A percentile compares a stretch with the other conserved stretches of the same genome.
These are phyloP conservation scores for Diabrotica balteata DNA, from an alignment of 2,888 invertebrate species.

Conservation along the genomic window DNA sequence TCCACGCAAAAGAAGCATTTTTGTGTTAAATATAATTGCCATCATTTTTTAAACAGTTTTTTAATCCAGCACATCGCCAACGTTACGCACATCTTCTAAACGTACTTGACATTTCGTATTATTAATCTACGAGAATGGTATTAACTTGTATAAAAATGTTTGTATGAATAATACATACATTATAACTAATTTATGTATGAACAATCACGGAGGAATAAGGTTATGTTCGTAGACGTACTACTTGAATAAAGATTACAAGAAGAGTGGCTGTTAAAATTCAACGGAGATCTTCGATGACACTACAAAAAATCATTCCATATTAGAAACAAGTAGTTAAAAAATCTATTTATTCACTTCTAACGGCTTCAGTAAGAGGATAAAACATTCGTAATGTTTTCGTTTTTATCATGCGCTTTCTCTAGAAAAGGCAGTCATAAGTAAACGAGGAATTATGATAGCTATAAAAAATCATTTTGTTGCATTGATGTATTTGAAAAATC, in stretches of 20 bases:
- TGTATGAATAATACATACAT: constrained; percentile 32
- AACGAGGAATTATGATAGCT: too few relatives aligned
- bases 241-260: constrained; percentile 18
- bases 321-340: not conserved
- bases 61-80: constrained; percentile 4
- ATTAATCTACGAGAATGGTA: constrained; percentile 31
- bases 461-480: too few relatives aligned
- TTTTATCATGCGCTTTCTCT: too few relatives aligned
- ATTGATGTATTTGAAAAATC: too few relatives aligned
- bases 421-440: too few relatives aligned
- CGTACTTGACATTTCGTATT: constrained; percentile 36
- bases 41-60: not conserved
- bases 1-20: not conserved
- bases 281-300: constrained; percentile 7
- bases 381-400: too few relatives aligned
- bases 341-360: too few relatives aligned
- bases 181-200: constrained; percentile 33
- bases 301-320: constrained; percentile 19
- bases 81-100: constrained; percentile 8
- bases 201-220: constrained; percentile 39
- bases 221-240: constrained; percentile 29
- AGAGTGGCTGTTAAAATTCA: constrained; percentile 14
- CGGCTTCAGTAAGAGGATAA: too few relatives aligned
- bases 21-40: constrained; percentile 3
- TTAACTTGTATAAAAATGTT: constrained; percentile 26